These are phyloP conservation scores for Aleiodes alternator DNA, from an alignment of 2,888 invertebrate genomes.

Conservation along the genomic window DNA sequence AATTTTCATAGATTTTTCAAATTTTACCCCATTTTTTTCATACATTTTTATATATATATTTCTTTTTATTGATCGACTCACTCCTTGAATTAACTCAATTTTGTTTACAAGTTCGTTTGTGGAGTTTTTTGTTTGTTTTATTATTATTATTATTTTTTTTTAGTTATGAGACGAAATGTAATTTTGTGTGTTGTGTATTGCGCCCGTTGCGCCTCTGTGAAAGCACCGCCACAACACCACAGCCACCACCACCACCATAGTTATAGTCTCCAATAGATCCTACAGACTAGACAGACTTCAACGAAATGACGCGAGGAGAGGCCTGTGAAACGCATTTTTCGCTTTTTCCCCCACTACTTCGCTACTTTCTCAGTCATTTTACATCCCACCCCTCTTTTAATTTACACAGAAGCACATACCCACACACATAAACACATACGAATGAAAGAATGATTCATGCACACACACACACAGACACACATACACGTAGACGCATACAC, in stretches of 20 bases:
- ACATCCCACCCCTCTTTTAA: not conserved
- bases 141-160: not conserved
- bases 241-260: not conserved
- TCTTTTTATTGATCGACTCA: too few relatives aligned
- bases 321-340: conserved; percentile 1
- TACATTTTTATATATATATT: too few relatives aligned
- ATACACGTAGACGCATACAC: too few relatives aligned
- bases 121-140: not conserved
- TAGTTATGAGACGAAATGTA: too few relatives aligned
- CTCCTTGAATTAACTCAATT: too few relatives aligned
- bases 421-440: not conserved
- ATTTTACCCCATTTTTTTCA: not conserved
- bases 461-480: not conserved
- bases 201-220: not conserved
- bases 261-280: not conserved
- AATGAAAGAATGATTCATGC: too few relatives aligned
- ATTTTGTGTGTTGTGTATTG: not conserved
- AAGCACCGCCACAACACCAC: not conserved
- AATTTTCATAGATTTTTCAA: not conserved
- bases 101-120: too few relatives aligned
- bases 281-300: conserved; percentile 13
- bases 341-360: not conserved
- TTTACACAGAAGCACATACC: too few relatives aligned
- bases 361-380: not conserved
- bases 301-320: too few relatives aligned